These are phyloP conservation scores for Ophthalmolycus amberensis DNA, from an alignment of 2,113 vertebrate species.

Conservation along the genomic window DNA sequence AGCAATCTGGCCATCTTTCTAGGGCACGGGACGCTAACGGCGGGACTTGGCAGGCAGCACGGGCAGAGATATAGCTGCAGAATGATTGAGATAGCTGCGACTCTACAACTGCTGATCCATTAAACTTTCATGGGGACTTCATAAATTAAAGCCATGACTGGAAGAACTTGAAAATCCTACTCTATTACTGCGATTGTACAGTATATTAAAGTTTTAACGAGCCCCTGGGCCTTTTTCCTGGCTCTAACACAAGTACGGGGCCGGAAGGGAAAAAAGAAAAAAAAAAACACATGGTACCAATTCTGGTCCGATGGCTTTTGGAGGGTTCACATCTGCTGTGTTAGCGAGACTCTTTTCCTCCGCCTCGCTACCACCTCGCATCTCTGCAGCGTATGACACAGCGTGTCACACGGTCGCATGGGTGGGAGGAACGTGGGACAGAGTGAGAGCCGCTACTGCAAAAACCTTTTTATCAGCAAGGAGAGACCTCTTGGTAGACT, in stretches of 20 bases:
- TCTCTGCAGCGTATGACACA: conserved; percentile 37
- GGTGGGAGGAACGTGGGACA: conserved; percentile 23
- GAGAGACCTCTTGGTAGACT: conserved; percentile 44
- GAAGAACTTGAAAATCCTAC: conserved; percentile 77
- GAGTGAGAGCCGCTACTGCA: conserved; percentile 36
- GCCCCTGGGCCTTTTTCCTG: conserved; percentile 67
- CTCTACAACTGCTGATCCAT: conserved; percentile 78
- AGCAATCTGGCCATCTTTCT: conserved; percentile 81
- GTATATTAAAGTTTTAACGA: conserved; percentile 82
- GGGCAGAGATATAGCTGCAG: conserved; percentile 62
- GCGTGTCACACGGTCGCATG: conserved; percentile 49
- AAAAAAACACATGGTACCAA: conserved; percentile 72
- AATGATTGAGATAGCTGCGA: conserved; percentile 78
- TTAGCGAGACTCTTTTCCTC: conserved; percentile 46
- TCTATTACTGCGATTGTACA: conserved; percentile 85
- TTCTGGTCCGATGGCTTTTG: conserved; percentile 67
- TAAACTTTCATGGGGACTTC: conserved; percentile 83
- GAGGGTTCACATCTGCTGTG: conserved; percentile 70
- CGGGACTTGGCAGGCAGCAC: conserved; percentile 73
- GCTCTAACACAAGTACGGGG: conserved; percentile 54
- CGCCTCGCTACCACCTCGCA: conserved; percentile 55
- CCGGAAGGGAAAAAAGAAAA: conserved; percentile 39
- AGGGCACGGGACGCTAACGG: conserved; percentile 76
- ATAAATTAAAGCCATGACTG: conserved; percentile 82
- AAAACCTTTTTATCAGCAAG: conserved; percentile 35